Evolutionary conservation across 64 coral and sea anemone genomes (phyloP).

Genomic region (Porites australiensis): DNA sequence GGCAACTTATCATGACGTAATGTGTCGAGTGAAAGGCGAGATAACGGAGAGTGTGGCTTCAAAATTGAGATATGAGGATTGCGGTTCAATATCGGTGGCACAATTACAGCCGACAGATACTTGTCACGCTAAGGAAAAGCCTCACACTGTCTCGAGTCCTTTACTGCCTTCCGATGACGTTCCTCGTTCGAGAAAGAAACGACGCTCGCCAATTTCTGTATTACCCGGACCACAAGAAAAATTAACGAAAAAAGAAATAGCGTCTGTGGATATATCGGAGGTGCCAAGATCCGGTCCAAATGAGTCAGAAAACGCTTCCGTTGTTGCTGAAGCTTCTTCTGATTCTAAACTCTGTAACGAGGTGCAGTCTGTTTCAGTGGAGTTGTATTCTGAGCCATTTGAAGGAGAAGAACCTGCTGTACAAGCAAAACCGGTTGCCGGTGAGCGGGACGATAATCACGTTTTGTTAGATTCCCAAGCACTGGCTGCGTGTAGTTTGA

Average conservation of each 20-base stretch:
- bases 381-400: constrained; percentile 89
- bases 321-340: background rate
- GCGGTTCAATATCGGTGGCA: background rate
- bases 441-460: background rate
- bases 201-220: constrained; percentile 35
- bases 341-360: constrained; percentile 23
- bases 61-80: background rate
- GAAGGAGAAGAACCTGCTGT: constrained; percentile 41
- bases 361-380: constrained; percentile 46
- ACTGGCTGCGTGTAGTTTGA: constrained; percentile 75
- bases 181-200: constrained; percentile 20
- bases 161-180: background rate
- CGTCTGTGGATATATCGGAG: background rate
- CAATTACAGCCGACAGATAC: background rate
- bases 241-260: background rate
- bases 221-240: constrained; percentile 30
- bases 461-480: constrained; percentile 61
- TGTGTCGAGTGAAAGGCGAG: background rate
- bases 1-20: background rate
- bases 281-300: background rate
- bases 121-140: background rate
- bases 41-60: background rate
- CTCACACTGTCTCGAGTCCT: background rate
- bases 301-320: background rate
- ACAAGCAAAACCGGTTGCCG: background rate